Conservation (phyloP, 2,113 vertebrate genomes). For the Clarias batrachus region DNA sequence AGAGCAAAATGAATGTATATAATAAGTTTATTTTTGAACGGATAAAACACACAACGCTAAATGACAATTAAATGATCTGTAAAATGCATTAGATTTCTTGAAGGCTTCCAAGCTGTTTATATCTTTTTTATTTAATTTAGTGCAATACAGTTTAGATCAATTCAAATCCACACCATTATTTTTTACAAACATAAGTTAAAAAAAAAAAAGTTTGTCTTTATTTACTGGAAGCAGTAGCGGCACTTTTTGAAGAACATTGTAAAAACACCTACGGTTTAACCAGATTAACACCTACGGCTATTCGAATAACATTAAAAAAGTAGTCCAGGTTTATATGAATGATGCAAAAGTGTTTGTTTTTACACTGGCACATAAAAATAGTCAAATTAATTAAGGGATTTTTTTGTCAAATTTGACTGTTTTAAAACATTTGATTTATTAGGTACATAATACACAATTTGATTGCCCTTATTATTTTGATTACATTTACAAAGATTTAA, state of each 20-base stretch:
- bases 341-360: not conserved
- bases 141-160: not conserved
- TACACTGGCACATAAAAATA: not conserved
- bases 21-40: not conserved
- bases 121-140: not conserved
- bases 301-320: not conserved
- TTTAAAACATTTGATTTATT: not conserved
- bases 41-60: slow-evolving; percentile 4
- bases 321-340: not conserved
- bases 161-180: not conserved
- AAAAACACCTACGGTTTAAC: not conserved
- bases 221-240: not conserved
- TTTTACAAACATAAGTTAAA: not conserved
- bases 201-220: not conserved
- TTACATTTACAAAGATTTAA: not conserved
- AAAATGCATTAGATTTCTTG: slow-evolving; percentile 7
- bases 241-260: not conserved
- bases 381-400: not conserved
- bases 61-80: slow-evolving; percentile 16
- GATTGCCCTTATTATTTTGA: not conserved
- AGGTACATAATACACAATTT: not conserved
- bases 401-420: not conserved
- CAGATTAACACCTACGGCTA: not conserved
- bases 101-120: not conserved
- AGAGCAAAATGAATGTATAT: not conserved